phyloP scores from a whole-genome alignment of 2,797 vertebrate species.

The Sphenopsis melanotis region DNA sequence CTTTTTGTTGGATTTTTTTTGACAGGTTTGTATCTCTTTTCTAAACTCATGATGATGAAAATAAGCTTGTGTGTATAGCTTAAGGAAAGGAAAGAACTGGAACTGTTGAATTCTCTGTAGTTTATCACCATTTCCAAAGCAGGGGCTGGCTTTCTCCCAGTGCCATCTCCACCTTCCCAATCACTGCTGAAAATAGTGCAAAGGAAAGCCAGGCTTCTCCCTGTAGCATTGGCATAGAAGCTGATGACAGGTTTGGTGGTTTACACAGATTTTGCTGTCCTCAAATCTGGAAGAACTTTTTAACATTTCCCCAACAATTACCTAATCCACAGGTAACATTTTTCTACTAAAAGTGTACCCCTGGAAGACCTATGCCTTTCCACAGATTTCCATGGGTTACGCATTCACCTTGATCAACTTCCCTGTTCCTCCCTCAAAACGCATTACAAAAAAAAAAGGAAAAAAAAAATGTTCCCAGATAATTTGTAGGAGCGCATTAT shows the following conservation, averaged over 20 bases:
- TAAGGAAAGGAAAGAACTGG: not conserved
- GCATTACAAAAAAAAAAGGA: not conserved
- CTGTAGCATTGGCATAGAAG: not conserved
- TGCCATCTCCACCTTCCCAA: not conserved
- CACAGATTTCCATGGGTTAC: not conserved
- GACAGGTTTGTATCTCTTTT: not conserved
- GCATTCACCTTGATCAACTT: conserved; percentile 6
- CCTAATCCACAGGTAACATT: not conserved
- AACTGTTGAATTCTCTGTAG: not conserved
- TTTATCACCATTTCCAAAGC: not conserved
- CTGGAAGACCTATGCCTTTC: not conserved
- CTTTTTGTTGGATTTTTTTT: not conserved
- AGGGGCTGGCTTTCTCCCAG: not conserved
- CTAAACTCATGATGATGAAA: not conserved
- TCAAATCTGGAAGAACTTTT: not conserved
- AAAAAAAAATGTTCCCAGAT: not conserved
- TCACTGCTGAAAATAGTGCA: not conserved
- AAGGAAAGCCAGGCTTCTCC: not conserved
- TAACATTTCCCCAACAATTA: not conserved
- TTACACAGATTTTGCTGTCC: not conserved
- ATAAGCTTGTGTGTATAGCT: not conserved
- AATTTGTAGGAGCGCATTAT: conserved; percentile 33
- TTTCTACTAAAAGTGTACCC: not conserved
- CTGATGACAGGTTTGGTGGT: not conserved
- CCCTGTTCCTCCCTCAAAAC: not conserved